These are phyloP conservation scores for Nycticryphes semicollaris DNA, from an alignment of 2,113 vertebrate genomes.

Conservation along the genomic window DNA sequence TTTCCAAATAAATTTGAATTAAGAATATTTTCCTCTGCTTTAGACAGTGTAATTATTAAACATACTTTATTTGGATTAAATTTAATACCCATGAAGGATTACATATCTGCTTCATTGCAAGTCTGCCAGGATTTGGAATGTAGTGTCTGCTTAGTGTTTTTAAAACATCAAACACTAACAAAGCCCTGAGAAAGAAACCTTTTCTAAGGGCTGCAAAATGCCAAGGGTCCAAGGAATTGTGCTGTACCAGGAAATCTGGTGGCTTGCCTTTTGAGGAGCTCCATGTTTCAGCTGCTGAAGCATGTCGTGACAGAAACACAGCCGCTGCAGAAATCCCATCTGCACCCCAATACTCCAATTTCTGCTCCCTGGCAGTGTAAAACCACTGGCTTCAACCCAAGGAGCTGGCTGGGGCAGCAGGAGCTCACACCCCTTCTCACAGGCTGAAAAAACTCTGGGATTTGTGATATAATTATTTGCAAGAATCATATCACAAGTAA, in stretches of 20 bases:
- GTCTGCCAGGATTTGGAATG: constrained; percentile 40
- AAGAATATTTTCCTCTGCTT: constrained; percentile 25
- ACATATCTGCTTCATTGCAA: constrained; percentile 37
- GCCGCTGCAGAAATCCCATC: neutral
- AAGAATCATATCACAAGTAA: neutral
- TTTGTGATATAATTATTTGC: neutral
- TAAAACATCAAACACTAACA: constrained; percentile 26
- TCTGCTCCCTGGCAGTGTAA: neutral
- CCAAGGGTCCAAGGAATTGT: neutral
- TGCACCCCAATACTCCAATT: neutral
- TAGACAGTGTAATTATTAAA: constrained; percentile 39
- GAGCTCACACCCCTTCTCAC: neutral
- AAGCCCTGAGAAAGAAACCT: neutral
- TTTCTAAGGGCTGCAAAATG: neutral
- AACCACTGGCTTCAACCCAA: neutral
- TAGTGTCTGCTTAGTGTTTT: constrained; percentile 33
- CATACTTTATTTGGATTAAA: neutral
- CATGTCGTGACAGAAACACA: neutral
- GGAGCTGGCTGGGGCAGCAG: neutral
- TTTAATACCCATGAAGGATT: constrained; percentile 46
- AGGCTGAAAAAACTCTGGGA: neutral
- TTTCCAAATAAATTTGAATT: neutral
- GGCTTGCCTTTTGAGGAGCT: neutral
- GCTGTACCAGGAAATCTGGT: neutral
- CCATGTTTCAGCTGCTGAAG: neutral